These are phyloP conservation scores for Sarcophaga peregrina DNA, from an alignment of 1,140 invertebrate genomes.

Conservation along the genomic window DNA sequence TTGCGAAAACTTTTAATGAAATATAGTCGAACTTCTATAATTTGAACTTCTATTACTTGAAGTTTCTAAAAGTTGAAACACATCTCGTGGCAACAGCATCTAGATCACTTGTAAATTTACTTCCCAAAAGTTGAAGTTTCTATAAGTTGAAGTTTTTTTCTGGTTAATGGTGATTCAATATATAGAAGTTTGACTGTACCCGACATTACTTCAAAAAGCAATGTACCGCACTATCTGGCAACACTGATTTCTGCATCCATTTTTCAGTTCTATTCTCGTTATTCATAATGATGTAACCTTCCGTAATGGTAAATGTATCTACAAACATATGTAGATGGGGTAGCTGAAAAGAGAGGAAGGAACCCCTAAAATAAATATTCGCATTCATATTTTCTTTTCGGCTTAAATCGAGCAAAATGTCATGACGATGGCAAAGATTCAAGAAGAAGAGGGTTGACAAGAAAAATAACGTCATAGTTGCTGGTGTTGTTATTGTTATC, in stretches of 20 bases:
- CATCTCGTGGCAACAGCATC: no score
- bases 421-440: neutral
- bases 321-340: neutral
- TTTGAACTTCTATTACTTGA: no score
- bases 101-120: no score
- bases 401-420: neutral
- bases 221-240: neutral
- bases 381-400: neutral
- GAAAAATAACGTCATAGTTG: constrained; percentile 2
- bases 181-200: no score
- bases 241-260: neutral
- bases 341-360: neutral
- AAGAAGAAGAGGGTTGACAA: neutral
- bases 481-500: neutral
- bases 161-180: no score
- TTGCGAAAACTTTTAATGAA: no score
- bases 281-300: constrained; percentile 1
- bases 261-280: neutral
- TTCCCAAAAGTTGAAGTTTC: no score
- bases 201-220: no score
- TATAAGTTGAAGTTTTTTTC: no score
- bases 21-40: no score
- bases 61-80: no score
- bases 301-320: neutral
- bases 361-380: neutral